Evolutionary conservation across 2,888 invertebrate species (phyloP), one percentile per base, ranked within the genome.

Genomic region (Eupithecia inturbata): DNA sequence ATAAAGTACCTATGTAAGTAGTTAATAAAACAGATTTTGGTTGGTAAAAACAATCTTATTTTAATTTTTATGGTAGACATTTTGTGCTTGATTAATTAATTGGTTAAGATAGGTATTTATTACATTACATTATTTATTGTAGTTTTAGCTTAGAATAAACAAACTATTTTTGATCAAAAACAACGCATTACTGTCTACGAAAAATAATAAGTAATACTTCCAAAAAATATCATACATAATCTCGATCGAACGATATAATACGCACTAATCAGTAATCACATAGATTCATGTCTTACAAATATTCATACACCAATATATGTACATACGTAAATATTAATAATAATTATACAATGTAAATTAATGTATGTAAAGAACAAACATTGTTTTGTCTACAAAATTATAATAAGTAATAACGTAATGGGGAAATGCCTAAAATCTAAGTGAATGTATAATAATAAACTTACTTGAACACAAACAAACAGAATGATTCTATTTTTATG

Each of bases 111-210:
- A 16, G n/a, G 49, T 62, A 22, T 12, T n/a, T 31, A 31, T 16
- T 28, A 67, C 77, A 70, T 67, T 79, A 81, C 76, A 67, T 62
- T 16, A 26, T 36, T 74, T 69, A 28, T 62, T 33, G 0, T 19
- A 22, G 72, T 63, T 63, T 19, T 63, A 33, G 6, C 6, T 14
- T 63, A 33, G 31, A 63, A 82, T 81, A 84, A 85, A 81, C 82
- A 82, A 83, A 85, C 77, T 80, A 85, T 71, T 87, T 86, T 85
- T 85, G 85, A 87, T 87, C 83, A 84, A 82, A 81, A 80, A 77
- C n/a, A 53, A 78, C 33, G 22, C 41, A 73, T 76, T 72, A 78
- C 49, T 28, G 22, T 68, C 33, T 49, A 22, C 49, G 78, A 77
- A 77, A 76, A 77, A 77, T 75, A 70, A 64, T 72, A 79, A 79